Conservation (phyloP, 2,888 invertebrate genomes). For the Lysandra bellargus region DNA sequence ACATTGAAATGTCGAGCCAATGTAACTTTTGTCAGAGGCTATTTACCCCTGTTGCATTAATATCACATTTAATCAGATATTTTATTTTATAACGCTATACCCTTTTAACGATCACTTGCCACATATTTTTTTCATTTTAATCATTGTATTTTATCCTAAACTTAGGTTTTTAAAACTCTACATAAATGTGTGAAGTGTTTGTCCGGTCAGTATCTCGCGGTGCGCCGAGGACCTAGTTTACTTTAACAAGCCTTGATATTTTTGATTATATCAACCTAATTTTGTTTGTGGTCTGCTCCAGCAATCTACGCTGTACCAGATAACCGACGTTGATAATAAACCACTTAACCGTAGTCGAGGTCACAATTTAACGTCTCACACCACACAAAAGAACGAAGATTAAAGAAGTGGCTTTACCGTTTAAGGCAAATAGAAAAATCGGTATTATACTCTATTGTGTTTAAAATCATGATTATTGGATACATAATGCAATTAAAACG, state of each 20-base stretch:
- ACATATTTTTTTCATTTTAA: not conserved
- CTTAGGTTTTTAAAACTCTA: not conserved
- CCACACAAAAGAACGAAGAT: conserved; percentile 38
- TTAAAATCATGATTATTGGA: not conserved
- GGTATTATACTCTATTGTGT: not conserved
- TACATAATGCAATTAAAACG: not conserved
- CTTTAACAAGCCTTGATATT: conserved; percentile 29
- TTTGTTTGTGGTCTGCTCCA: conserved; percentile 23
- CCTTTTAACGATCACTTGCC: not conserved
- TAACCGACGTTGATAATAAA: conserved; percentile 48
- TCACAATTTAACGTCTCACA: conserved; percentile 45
- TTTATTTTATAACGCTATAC: not conserved
- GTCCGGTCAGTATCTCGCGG: conserved; percentile 5
- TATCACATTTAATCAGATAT: not conserved
- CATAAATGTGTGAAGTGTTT: not conserved
- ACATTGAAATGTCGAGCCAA: conserved; percentile 20
- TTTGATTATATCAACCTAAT: conserved; percentile 30
- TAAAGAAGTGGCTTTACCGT: conserved; percentile 32
- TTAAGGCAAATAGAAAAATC: conserved; percentile 15
- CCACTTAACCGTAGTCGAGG: conserved; percentile 55
- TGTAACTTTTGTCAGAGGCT: conserved; percentile 1
- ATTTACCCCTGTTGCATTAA: conserved; percentile 6
- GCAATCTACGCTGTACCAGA: conserved; percentile 35
- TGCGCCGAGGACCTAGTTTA: conserved; percentile 22
- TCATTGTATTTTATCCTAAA: not conserved